Base-by-base conservation (phyloP, 2,888 invertebrate genomes). In the Hermaeophaga mercurialis region DNA sequence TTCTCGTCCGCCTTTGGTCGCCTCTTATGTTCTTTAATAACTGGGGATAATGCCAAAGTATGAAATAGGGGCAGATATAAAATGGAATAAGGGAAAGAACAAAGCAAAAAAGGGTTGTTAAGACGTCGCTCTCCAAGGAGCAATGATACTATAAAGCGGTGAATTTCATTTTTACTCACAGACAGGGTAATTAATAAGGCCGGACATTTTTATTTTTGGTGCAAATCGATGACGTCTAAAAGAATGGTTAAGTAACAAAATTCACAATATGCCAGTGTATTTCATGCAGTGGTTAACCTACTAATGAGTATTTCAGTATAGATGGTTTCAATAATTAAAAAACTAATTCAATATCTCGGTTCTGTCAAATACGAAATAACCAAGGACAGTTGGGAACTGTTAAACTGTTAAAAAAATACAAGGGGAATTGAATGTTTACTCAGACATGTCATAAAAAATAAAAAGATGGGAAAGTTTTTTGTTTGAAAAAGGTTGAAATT, bases 111-210 rank as follows among this genome's bases (percentile, higher is more conserved):
- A 28, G 7, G n/a, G 28, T 28, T 28, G 28, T 28, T 9, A 28
- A 28, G 28, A 28, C 9, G 28, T 28, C 28, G 28, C 2, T 28
- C 28, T 3, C 28, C 28, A n/a, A 28, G 8, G 28, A 28, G 28
- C 28, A 28, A 28, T 28, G 28, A 28, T 28, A 28, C n/a, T 8
- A n/a, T 9, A n/a, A 7, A 9, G n/a, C 28, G 28, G 28, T 28
- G 28, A 28, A 28, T 28, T 28, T n/a, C 28, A n/a, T 28, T 28
- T 28, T 28, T 28, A n/a, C n/a, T 28, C 28, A n/a, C 28, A 28
- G 28, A 28, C 28, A 8, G 9, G 9, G 28, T 28, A 28, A 3
- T 9, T n/a, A 28, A 28, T 28, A 28, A 28, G 28, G 28, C n/a
- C 28, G n/a, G 28, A 28, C 28, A 2, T 3, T 28, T 28, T 28